These are phyloP conservation scores for Larimichthys crocea DNA, from an alignment of 2,113 vertebrate species.

Conservation along the genomic window DNA sequence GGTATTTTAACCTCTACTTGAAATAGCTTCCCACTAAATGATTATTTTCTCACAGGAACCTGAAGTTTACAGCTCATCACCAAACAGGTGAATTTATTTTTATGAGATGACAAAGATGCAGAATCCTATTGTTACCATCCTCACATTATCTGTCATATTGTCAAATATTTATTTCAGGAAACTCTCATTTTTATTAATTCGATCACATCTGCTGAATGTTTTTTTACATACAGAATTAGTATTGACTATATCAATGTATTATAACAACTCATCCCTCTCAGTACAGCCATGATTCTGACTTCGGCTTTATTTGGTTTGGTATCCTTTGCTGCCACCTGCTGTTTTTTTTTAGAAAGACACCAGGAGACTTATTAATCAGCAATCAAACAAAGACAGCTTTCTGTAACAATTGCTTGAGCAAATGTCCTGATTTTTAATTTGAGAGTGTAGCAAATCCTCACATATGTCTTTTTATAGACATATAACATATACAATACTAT, in stretches of 20 bases:
- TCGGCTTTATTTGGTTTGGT: neutral
- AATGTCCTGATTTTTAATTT: neutral
- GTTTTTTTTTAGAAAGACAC: neutral
- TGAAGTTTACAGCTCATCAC: neutral
- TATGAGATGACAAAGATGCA: neutral
- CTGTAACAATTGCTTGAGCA: neutral
- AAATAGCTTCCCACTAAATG: neutral
- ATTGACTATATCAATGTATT: neutral
- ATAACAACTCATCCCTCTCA: neutral
- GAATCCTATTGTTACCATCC: neutral
- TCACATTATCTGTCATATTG: neutral
- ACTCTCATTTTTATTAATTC: neutral
- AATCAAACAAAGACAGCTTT: too few relatives aligned
- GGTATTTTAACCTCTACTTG: neutral
- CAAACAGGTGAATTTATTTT: neutral
- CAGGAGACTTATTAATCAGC: neutral
- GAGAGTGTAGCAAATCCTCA: neutral
- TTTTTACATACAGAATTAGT: neutral
- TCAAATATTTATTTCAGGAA: neutral
- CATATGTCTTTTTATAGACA: too few relatives aligned
- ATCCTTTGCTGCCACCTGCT: conserved; percentile 59
- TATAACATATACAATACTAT: too few relatives aligned
- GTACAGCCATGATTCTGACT: neutral
- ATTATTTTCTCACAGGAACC: neutral
- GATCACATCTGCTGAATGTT: neutral